phyloP scores from a whole-genome alignment of 2,797 vertebrate genomes.

The Hydrolagus colliei region DNA sequence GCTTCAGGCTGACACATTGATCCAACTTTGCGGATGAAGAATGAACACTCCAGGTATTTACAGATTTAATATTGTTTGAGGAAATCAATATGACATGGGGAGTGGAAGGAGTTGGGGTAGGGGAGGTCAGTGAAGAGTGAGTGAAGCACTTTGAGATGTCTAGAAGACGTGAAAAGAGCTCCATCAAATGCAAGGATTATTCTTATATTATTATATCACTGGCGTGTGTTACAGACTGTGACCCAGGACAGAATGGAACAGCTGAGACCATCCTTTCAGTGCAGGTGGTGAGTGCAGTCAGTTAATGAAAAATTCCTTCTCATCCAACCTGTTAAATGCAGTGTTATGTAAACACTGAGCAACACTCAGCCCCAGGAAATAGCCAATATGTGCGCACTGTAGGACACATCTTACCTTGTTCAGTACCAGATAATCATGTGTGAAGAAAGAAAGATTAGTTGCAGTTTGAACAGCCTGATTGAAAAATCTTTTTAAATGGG shows the following conservation, averaged over 20 bases:
- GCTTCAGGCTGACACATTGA: no score
- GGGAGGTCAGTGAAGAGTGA: no score
- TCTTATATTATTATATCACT: not conserved
- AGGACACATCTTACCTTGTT: not conserved
- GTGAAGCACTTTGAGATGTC: no score
- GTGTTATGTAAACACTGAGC: slow-evolving; percentile 25
- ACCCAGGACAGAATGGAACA: not conserved
- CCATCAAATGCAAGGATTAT: no score
- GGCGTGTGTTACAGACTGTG: not conserved
- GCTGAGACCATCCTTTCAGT: not conserved
- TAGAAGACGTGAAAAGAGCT: no score
- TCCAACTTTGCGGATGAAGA: no score
- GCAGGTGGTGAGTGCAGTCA: not conserved
- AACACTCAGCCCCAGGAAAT: not conserved
- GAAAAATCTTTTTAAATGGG: not conserved
- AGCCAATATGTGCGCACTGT: not conserved
- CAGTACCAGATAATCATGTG: not conserved
- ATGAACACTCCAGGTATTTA: no score
- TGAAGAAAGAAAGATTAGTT: not conserved
- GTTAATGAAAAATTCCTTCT: not conserved
- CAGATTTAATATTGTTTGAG: no score
- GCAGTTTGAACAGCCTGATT: not conserved
- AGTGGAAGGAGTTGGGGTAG: no score
- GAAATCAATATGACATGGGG: no score
- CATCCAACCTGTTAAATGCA: slow-evolving; percentile 1